Conservation (phyloP, 2,797 vertebrate genomes). For the Geranospiza caerulescens region DNA sequence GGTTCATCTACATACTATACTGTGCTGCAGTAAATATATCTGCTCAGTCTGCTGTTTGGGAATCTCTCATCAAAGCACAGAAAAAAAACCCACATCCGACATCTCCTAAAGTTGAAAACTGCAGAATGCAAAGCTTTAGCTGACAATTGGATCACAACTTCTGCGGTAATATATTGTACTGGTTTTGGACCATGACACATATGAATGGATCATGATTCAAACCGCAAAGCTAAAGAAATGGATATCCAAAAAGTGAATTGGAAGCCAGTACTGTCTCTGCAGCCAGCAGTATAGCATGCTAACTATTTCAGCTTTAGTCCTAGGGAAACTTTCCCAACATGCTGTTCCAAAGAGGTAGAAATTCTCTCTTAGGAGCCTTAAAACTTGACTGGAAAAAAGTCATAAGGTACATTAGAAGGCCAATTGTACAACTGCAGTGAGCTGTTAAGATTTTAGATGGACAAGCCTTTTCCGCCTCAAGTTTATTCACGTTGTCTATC, state of each 20-base stretch:
- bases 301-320: not conserved
- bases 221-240: not conserved
- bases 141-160: not conserved
- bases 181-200: not conserved
- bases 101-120: not conserved
- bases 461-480: not conserved
- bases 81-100: not conserved
- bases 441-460: not conserved
- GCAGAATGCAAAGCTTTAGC: not conserved
- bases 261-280: not conserved
- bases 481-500: not conserved
- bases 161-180: not conserved
- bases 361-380: not conserved
- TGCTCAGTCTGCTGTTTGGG: not conserved
- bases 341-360: not conserved
- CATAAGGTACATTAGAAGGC: not conserved
- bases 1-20: not conserved
- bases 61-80: not conserved
- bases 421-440: not conserved
- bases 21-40: accelerated
- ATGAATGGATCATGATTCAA: not conserved
- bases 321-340: not conserved
- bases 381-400: not conserved
- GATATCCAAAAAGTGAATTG: not conserved
- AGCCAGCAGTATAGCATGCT: not conserved